These are phyloP conservation scores for Zaprionus gabonicus DNA, from an alignment of 1,140 invertebrate genomes.

Conservation along the genomic window DNA sequence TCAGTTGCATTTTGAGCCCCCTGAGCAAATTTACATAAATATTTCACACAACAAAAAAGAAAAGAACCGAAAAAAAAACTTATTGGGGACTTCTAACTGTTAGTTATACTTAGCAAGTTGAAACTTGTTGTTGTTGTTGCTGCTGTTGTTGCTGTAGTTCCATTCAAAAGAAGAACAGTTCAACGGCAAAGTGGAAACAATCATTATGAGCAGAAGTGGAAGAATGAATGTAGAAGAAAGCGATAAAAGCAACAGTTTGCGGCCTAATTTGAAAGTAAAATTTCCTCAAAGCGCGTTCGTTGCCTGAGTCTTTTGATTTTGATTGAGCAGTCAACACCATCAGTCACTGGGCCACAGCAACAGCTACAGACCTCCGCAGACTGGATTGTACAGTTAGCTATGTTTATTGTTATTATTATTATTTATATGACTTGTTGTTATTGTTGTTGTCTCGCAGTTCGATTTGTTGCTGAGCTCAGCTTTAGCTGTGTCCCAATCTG, in stretches of 20 bases:
- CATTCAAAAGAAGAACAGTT: slow-evolving; percentile 72
- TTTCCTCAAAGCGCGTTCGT: slow-evolving; percentile 56
- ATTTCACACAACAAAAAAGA: slow-evolving; percentile 70
- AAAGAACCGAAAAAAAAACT: slow-evolving; percentile 39
- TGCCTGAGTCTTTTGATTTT: slow-evolving; percentile 61
- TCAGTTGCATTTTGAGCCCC: slow-evolving; percentile 79
- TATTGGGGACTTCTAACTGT: slow-evolving; percentile 81
- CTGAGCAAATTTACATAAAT: slow-evolving; percentile 77
- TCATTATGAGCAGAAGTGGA: slow-evolving; percentile 69
- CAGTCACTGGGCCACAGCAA: slow-evolving; percentile 28
- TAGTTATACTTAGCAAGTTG: slow-evolving; percentile 63
- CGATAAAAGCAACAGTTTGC: slow-evolving; percentile 82
- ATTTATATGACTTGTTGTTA: slow-evolving; percentile 51
- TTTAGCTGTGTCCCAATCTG: slow-evolving; percentile 32
- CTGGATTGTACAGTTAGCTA: slow-evolving; percentile 64
- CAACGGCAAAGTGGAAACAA: slow-evolving; percentile 44
- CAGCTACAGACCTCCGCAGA: neutral
- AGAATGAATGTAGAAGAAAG: slow-evolving; percentile 80
- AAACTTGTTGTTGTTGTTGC: slow-evolving; percentile 3
- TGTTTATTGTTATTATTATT: slow-evolving; percentile 65
- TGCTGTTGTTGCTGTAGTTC: slow-evolving; percentile 23
- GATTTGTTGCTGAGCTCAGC: slow-evolving; percentile 36
- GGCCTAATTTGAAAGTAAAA: slow-evolving; percentile 83
- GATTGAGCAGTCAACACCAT: slow-evolving; percentile 63
- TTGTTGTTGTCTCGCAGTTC: neutral